Conservation (phyloP, 37 sponge, comb jelly and placozoan genomes). For the Geodia barretti region DNA sequence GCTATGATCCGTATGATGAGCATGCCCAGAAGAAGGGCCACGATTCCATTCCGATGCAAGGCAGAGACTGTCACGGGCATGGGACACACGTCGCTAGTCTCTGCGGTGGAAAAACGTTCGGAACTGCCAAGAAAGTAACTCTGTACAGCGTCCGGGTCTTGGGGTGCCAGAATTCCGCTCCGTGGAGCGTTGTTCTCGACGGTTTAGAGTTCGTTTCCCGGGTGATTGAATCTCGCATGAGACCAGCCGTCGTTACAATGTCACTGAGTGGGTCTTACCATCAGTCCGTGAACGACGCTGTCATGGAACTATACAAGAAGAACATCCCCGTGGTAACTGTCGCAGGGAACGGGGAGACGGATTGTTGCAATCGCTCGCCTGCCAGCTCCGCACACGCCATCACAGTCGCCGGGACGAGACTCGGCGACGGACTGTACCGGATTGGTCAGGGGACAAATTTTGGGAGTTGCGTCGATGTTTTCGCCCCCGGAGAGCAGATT, state of each 20-base stretch:
- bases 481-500: constrained; percentile 67
- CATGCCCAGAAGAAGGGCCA: background rate
- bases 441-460: constrained; percentile 44
- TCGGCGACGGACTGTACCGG: constrained; percentile 51
- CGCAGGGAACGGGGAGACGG: constrained; percentile 57
- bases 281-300: constrained; percentile 46
- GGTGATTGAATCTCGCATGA: background rate
- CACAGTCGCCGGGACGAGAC: constrained; percentile 60
- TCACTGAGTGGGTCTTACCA: constrained; percentile 60
- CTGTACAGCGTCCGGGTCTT: constrained; percentile 67
- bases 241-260: constrained; percentile 51
- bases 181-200: constrained; percentile 49
- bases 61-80: constrained; percentile 78
- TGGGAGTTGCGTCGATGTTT: constrained; percentile 69
- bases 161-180: constrained; percentile 54
- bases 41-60: constrained; percentile 17
- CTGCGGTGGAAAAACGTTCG: constrained; percentile 68
- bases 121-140: constrained; percentile 54
- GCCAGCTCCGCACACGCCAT: constrained; percentile 34
- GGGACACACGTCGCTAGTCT: constrained; percentile 81
- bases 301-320: background rate
- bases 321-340: constrained; percentile 59
- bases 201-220: constrained; percentile 42
- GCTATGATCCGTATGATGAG: constrained; percentile 57
- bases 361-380: constrained; percentile 46